Evolutionary conservation across 1,140 invertebrate genomes (phyloP), one percentile per base, ranked within the genome.

Genomic region (Panagrolaimus sp.): DNA sequence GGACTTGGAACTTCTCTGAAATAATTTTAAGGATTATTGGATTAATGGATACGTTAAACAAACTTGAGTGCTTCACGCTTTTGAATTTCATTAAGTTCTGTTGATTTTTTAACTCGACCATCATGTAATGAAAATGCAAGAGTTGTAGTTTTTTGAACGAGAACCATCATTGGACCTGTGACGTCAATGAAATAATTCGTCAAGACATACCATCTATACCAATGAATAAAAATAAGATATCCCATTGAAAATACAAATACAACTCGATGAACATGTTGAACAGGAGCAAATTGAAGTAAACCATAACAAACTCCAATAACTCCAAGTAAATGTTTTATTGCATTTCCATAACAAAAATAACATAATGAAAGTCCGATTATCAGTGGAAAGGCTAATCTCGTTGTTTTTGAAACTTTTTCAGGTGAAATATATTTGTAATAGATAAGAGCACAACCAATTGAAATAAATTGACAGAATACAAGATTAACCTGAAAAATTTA

Each of bases 141-240:
- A 78, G 90, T 91, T 38, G 92, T 94, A 10, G 96, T 89, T 86
- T 95, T 94, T 85, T 97, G 94, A 1, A 91, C 93, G 71, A 93
- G 90, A 14, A 98, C 91, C 95, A 98, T 98, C 73, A 97, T 58
- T 89, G 94, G 84, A 14, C 91, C 91, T 77, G 92, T 94, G 72
- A 96, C 91, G 84, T 96, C 93, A 68, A 96, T 84, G 14, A 89
- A 89, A 82, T 91, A 93, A 48, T 90, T 89, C 28, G 15, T 21
- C 17, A 21, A 63, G 38, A 75, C 21, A 43, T 67, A 74, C 84
- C 91, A 89, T 63, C 92, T 86, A 85, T 92, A 89, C 69, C 93
- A 85, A 84, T 96, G 93, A 55, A 93, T 87, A 72, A 88, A 88
- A 4, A 91, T 90, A 63, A 96, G 85, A 85, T 95, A 96, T 48